phyloP scores from a whole-genome alignment of 2,113 vertebrate species.

The Lucifuga dentata region DNA sequence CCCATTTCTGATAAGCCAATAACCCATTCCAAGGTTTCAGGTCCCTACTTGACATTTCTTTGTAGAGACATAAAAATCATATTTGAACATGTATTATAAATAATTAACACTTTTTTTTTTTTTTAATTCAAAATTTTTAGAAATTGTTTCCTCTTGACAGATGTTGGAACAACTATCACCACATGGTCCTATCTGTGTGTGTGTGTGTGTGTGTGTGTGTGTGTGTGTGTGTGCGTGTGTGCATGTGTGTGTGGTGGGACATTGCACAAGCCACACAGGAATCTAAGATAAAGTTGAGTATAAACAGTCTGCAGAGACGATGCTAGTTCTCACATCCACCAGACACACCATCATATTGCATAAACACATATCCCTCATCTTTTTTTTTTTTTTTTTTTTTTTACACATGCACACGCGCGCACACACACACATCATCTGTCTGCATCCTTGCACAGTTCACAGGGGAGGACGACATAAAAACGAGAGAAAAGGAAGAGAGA shows the following conservation, averaged over 20 bases:
- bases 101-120: too few relatives aligned
- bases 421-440: slow-evolving; percentile 38
- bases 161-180: too few relatives aligned
- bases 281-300: slow-evolving; percentile 41
- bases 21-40: too few relatives aligned
- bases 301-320: slow-evolving; percentile 55
- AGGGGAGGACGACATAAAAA: slow-evolving; percentile 21
- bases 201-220: too few relatives aligned
- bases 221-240: too few relatives aligned
- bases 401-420: slow-evolving; percentile 6
- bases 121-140: too few relatives aligned
- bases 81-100: too few relatives aligned
- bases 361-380: slow-evolving; percentile 16
- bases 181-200: too few relatives aligned
- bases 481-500: neutral
- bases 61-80: too few relatives aligned
- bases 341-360: neutral
- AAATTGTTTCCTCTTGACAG: too few relatives aligned
- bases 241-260: neutral
- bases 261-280: slow-evolving; percentile 28
- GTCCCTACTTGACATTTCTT: too few relatives aligned
- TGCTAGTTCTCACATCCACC: neutral
- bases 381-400: neutral
- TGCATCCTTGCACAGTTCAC: slow-evolving; percentile 29
- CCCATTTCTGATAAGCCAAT: too few relatives aligned